Conservation (phyloP, 2,113 vertebrate species). For the Oryzias melastigma region DNA sequence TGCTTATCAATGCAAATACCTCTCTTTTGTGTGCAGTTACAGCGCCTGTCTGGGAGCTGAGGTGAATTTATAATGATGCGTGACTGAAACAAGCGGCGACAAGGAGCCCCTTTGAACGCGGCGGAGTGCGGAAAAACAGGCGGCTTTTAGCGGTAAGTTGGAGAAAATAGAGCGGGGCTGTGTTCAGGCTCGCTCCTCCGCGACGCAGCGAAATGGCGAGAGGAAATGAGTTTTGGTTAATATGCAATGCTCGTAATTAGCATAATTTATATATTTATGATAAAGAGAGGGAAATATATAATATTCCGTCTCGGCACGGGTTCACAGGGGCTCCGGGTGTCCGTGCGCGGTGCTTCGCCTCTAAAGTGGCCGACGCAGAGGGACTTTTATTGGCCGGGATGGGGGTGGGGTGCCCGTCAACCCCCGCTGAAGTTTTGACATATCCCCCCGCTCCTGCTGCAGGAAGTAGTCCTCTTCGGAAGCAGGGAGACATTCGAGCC, state of each 20-base stretch:
- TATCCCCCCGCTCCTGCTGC: conserved; percentile 57
- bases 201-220: conserved; percentile 71
- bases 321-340: conserved; percentile 46
- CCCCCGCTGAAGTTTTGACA: conserved; percentile 77
- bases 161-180: conserved; percentile 27
- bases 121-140: conserved; percentile 61
- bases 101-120: conserved; percentile 68
- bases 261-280: conserved; percentile 99
- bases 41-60: conserved; percentile 81
- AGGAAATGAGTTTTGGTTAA: conserved; percentile 87
- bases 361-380: conserved; percentile 59
- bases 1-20: conserved; percentile 85
- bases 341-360: conserved; percentile 34
- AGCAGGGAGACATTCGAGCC: conserved; percentile 7
- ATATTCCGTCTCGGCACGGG: conserved; percentile 61
- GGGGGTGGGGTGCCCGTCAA: conserved; percentile 66
- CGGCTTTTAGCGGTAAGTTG: conserved; percentile 78
- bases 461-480: conserved; percentile 20
- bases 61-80: conserved; percentile 85
- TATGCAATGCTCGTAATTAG: conserved; percentile 97
- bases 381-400: conserved; percentile 71
- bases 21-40: conserved; percentile 81
- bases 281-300: conserved; percentile 84
- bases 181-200: conserved; percentile 29
- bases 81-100: conserved; percentile 78